Percentiles rank a stretch among this genome's conserved stretches.
These are phyloP conservation scores for Cranoglanis bouderius DNA, from an alignment of 2,113 vertebrate genomes.

Conservation along the genomic window DNA sequence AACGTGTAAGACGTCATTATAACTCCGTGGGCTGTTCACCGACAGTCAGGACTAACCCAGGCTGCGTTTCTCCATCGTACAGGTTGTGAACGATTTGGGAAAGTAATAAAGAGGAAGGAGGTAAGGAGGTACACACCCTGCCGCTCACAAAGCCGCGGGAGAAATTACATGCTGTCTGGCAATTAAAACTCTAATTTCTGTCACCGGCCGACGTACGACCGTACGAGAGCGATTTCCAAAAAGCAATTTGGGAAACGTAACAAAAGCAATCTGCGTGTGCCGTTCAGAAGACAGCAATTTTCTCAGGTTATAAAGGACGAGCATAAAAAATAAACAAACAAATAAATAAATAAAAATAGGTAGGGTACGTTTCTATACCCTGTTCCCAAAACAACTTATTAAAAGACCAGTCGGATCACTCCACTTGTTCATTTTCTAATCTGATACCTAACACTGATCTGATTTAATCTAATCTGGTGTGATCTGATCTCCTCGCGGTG, in stretches of 20 bases:
- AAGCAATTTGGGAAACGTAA: not conserved
- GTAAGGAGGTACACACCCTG: not conserved
- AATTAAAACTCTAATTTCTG: not conserved
- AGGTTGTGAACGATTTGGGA: not conserved
- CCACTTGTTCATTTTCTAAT: not conserved
- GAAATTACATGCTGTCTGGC: conserved; percentile 9
- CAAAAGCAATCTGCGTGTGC: not conserved
- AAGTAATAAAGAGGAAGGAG: not conserved
- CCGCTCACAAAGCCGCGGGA: not conserved
- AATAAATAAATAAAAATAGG: too few species aligned
- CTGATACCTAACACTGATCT: not conserved
- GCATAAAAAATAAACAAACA: not conserved
- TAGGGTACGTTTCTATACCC: not conserved
- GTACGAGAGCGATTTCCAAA: not conserved
- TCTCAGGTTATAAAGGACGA: not conserved
- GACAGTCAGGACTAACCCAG: not conserved
- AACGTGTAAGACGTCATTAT: not conserved
- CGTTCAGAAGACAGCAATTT: not conserved
- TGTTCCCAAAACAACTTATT: not conserved
- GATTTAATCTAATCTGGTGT: not conserved
- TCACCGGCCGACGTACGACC: not conserved
- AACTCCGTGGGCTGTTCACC: not conserved
- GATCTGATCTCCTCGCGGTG: not conserved
- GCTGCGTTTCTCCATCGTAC: not conserved
- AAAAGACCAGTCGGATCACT: not conserved